phyloP scores from a whole-genome alignment of 2,797 vertebrate species.

The Periparus ater region DNA sequence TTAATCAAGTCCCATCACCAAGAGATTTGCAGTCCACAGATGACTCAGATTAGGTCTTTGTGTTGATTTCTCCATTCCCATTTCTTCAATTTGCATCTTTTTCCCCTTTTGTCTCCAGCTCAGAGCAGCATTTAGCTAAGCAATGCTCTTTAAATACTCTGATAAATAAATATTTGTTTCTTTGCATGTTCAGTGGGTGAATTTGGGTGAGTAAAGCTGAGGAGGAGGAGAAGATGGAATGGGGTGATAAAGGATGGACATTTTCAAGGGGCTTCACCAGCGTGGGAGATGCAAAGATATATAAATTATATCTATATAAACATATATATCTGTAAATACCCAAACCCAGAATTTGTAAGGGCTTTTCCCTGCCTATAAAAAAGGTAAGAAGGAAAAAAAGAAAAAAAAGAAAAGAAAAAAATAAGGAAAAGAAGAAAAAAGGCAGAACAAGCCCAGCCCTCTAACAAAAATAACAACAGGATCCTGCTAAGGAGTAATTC shows the following conservation, averaged over 20 bases:
- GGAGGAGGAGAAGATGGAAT: neutral
- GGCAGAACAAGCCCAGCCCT: neutral
- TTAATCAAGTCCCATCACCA: neutral
- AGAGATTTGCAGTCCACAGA: neutral
- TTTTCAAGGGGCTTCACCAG: neutral
- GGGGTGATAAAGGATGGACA: neutral
- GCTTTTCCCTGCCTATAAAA: neutral
- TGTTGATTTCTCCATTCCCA: neutral
- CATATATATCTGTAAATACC: neutral
- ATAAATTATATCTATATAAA: neutral
- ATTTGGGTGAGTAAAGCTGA: neutral
- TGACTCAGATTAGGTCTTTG: neutral
- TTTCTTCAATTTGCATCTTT: neutral
- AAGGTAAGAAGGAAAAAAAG: neutral
- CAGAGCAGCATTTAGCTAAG: neutral
- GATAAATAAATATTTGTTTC: neutral
- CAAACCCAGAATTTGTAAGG: neutral
- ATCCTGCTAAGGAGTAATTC: neutral
- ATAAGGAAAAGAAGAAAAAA: fast-evolving
- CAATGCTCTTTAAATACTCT: neutral
- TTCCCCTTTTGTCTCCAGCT: neutral
- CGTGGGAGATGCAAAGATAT: neutral
- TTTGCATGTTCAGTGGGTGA: fast-evolving
- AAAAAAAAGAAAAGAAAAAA: neutral
- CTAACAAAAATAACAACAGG: neutral